Base-by-base conservation (phyloP, 1,140 invertebrate species). In the Bombus haemorrhoidalis region DNA sequence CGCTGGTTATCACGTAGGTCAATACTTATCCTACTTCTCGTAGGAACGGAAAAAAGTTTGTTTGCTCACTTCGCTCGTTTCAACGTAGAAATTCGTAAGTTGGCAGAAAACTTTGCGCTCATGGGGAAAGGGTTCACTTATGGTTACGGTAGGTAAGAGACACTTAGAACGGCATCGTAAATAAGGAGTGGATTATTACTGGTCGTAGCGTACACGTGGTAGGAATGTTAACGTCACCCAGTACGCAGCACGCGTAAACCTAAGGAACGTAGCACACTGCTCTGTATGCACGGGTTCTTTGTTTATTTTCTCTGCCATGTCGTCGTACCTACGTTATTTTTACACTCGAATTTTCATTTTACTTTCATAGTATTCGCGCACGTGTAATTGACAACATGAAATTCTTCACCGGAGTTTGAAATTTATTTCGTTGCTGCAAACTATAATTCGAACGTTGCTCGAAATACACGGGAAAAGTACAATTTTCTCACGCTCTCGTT, bases 81-180 rank as follows among this genome's bases (percentile, higher is more conserved):
- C 75, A 2, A 32, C 75, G 34, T 15, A 13, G 59, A 78, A 78
- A 64, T 64, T 64, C 28, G 75, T 18, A 64, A 78, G 59, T 78
- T n/a, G 18, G 32, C 37, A 37, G 32, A 9, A 59, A 64, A 64
- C 37, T 64, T 78, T 12, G 53, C 75, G 62, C 57, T 64, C 28
- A 32, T 13, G 57, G 13, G 57, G 9, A 39, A 64, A 78, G 28
- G 75, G 75, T 78, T 66, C 57, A 64, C 64, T 78, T 78, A 78
- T 66, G 75, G 75, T 78, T 43, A 75, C 73, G 73, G 73, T 53
- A 75, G 32, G 73, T 34, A 64, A 41, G 75, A 78, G 75, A 78
- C 75, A 64, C 75, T 78, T 64, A 59, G 57, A 62, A 76, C 74
- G 59, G 37, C 53, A 15, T 57, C 74, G 74, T 76, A 53, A 78